These are phyloP conservation scores for Hyperoplus lanceolatus DNA, from an alignment of 2,797 vertebrate genomes.

Conservation along the genomic window DNA sequence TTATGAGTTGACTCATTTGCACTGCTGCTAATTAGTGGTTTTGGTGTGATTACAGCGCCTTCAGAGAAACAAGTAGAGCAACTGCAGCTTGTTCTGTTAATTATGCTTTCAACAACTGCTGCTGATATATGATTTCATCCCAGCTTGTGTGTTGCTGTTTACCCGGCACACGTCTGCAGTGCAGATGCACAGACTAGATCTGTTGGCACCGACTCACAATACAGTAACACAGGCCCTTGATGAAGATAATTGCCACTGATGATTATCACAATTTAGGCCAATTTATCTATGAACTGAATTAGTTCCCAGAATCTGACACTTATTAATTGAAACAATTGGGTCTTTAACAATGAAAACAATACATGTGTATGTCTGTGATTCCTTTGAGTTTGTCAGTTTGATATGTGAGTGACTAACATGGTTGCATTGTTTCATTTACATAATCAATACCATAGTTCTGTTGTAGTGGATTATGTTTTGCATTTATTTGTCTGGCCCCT, in stretches of 20 bases:
- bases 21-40: conserved; percentile 80
- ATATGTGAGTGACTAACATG: conserved; percentile 10
- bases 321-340: conserved; percentile 36
- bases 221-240: conserved; percentile 1
- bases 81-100: conserved; percentile 68
- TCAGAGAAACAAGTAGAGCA: conserved; percentile 51
- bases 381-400: neutral
- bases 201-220: conserved; percentile 19
- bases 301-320: conserved; percentile 16
- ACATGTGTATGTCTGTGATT: neutral
- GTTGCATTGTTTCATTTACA: conserved; percentile 15
- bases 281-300: conserved; percentile 12
- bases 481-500: neutral
- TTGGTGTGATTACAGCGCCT: conserved; percentile 74
- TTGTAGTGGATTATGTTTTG: neutral
- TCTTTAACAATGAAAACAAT: conserved; percentile 11
- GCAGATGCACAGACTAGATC: conserved; percentile 48
- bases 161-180: conserved; percentile 43
- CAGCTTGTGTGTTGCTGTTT: conserved; percentile 48
- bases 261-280: conserved; percentile 19
- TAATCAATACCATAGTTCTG: neutral
- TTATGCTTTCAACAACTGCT: conserved; percentile 71
- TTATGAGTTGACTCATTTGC: conserved; percentile 79
- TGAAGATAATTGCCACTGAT: conserved; percentile 29
- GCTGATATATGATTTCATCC: conserved; percentile 44